These are phyloP conservation scores for Apis dorsata DNA, from an alignment of 1,140 invertebrate species.

Conservation along the genomic window DNA sequence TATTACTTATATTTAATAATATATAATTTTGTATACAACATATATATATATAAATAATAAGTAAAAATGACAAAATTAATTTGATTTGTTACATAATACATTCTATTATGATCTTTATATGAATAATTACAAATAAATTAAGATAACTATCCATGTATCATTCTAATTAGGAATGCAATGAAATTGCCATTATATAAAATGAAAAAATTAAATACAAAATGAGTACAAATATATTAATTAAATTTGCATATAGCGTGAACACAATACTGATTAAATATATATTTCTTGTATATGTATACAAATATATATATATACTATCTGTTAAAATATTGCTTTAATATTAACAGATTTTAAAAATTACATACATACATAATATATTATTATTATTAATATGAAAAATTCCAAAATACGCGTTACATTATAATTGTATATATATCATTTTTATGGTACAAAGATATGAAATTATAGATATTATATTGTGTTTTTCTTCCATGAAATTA, in stretches of 20 bases:
- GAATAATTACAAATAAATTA: conserved; percentile 22
- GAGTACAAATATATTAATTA: conserved; percentile 16
- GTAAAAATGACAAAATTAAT: not conserved
- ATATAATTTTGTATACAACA: not conserved
- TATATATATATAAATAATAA: not conserved
- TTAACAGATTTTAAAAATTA: conserved; percentile 48
- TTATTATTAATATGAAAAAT: conserved; percentile 29
- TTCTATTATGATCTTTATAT: not conserved
- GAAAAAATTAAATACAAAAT: conserved; percentile 34
- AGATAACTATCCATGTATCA: not conserved
- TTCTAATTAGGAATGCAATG: conserved; percentile 8
- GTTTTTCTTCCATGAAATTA: not conserved
- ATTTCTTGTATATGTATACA: conserved; percentile 27
- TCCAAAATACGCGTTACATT: conserved; percentile 27
- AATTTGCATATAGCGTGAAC: conserved; percentile 21
- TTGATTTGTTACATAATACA: not conserved
- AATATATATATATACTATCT: conserved; percentile 17
- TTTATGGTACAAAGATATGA: conserved; percentile 21
- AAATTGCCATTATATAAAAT: conserved; percentile 20
- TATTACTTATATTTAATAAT: not conserved
- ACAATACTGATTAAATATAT: conserved; percentile 46
- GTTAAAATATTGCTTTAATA: conserved; percentile 38
- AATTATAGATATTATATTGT: conserved; percentile 14
- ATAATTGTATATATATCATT: conserved; percentile 17
- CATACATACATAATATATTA: conserved; percentile 16